These are phyloP conservation scores for Spongilla lacustris DNA, from an alignment of 37 sponge, comb jelly and placozoan species.

Conservation along the genomic window DNA sequence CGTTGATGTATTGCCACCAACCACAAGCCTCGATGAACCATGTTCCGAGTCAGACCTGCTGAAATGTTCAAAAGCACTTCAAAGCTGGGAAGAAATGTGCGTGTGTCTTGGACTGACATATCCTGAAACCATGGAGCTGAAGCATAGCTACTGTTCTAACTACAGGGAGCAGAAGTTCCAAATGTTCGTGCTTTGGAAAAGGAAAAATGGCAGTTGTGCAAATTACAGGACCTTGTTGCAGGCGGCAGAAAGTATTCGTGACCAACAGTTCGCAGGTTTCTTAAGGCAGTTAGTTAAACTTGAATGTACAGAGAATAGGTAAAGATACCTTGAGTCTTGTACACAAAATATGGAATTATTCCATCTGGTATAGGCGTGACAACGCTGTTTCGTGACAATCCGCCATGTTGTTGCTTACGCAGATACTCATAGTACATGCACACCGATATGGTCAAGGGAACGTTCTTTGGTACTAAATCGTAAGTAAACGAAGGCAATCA, in stretches of 20 bases:
- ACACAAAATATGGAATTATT: no score
- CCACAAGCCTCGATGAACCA: background rate
- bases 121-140: background rate
- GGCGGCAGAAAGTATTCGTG: background rate
- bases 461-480: no score
- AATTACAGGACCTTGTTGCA: constrained; percentile 4
- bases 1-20: no score
- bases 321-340: no score
- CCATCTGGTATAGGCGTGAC: no score
- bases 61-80: background rate
- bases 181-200: constrained; percentile 18
- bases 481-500: no score
- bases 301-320: no score
- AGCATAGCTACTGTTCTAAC: background rate
- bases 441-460: no score
- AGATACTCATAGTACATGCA: no score
- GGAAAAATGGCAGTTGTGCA: background rate
- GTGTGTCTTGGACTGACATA: background rate
- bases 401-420: no score
- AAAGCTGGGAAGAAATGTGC: constrained; percentile 2
- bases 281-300: background rate
- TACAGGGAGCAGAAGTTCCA: constrained; percentile 18
- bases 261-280: background rate
- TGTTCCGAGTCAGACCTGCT: constrained; percentile 4
- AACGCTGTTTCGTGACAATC: no score